A percentile compares a stretch with the other conserved stretches of the same genome.
These are phyloP conservation scores for Argyra leucocephala DNA, from an alignment of 2,888 invertebrate genomes.

Conservation along the genomic window DNA sequence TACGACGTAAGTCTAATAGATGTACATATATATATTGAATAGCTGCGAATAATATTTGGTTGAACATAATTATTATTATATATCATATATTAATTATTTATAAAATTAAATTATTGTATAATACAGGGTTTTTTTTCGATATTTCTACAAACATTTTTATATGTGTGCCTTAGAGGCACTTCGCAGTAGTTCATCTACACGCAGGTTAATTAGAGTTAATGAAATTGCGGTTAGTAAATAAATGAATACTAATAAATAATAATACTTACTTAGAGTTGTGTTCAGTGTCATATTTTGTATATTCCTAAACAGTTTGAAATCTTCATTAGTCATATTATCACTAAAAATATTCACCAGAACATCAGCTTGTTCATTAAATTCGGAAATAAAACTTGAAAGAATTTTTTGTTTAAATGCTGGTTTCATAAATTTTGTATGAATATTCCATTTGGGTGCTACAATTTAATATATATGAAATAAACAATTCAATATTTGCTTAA, in stretches of 20 bases:
- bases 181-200: no score
- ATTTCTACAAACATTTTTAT: no score
- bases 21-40: no score
- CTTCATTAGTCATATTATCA: conserved; percentile 15
- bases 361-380: conserved; percentile 35
- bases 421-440: conserved; percentile 38
- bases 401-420: conserved; percentile 38
- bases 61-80: no score
- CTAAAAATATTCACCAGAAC: conserved; percentile 30
- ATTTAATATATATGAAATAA: neutral
- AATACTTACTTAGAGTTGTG: conserved; percentile 36
- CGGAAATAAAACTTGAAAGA: conserved; percentile 33
- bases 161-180: no score
- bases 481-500: neutral
- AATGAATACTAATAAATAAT: neutral
- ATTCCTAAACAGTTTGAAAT: neutral
- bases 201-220: no score
- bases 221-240: no score
- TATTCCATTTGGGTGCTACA: conserved; percentile 36
- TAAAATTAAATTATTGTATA: no score
- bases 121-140: no score
- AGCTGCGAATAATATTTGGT: no score
- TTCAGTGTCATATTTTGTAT: conserved; percentile 24
- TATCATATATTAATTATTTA: no score
- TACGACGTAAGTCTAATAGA: neutral